Evolutionary conservation across 2,888 invertebrate genomes (phyloP).

Genomic region (Luffia ferchaultella): DNA sequence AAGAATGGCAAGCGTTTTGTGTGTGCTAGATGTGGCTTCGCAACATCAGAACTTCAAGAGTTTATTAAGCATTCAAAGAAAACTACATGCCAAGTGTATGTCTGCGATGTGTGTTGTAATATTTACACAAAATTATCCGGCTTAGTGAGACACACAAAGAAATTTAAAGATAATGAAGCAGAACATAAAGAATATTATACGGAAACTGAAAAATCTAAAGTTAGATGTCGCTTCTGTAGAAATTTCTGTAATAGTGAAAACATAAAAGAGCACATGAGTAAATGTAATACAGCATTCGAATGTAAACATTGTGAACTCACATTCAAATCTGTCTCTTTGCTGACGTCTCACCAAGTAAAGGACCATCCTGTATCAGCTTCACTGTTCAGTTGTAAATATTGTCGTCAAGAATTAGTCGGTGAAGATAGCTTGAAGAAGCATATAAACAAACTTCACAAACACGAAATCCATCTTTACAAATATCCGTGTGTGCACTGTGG

Average conservation of each 20-base stretch:
- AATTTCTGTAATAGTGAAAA: conserved; percentile 13
- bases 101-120: conserved; percentile 29
- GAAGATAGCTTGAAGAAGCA: conserved; percentile 29
- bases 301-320: conserved; percentile 27
- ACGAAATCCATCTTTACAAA: conserved; percentile 34
- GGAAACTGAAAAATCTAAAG: not conserved
- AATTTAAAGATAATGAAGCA: conserved; percentile 9
- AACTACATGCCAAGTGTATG: conserved; percentile 19
- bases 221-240: conserved; percentile 25
- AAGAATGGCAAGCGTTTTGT: conserved; percentile 15
- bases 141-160: conserved; percentile 21
- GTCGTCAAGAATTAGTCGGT: conserved; percentile 36
- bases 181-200: too few species aligned
- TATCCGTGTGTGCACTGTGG: conserved; percentile 36
- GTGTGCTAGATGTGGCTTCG: conserved; percentile 26
- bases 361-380: conserved; percentile 27
- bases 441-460: conserved; percentile 28
- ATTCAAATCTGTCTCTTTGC: conserved; percentile 24
- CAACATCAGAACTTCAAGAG: conserved; percentile 10
- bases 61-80: conserved; percentile 30
- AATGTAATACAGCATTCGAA: conserved; percentile 27
- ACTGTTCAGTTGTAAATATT: conserved; percentile 31
- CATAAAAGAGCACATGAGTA: conserved; percentile 20
- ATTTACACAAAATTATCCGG: conserved; percentile 21
- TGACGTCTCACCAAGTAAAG: conserved; percentile 28